Percentiles rank a stretch among this genome's conserved stretches.
Evolutionary conservation across 2,797 vertebrate genomes (phyloP).

Genomic region (Eulemur mongoz): DNA sequence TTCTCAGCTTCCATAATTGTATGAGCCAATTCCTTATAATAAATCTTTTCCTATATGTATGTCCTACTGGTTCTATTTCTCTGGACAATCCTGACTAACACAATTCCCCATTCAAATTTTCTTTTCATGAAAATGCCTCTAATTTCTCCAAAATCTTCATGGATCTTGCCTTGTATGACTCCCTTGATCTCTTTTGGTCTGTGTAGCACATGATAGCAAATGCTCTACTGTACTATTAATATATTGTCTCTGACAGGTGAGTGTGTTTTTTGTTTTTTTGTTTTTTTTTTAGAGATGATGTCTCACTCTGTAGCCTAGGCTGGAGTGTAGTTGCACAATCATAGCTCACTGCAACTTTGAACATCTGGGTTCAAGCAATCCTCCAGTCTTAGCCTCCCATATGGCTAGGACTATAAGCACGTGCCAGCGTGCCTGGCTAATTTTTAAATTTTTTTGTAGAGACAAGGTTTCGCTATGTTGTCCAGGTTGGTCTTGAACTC

Average conservation of each 20-base stretch:
- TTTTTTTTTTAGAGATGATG: not conserved
- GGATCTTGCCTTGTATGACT: not conserved
- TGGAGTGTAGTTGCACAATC: not conserved
- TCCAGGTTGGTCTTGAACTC: not conserved
- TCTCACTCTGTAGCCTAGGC: not conserved
- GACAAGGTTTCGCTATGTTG: not conserved
- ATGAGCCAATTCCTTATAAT: not conserved
- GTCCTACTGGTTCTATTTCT: not conserved
- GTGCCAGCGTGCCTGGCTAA: not conserved
- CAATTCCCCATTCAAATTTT: not conserved
- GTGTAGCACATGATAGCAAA: not conserved
- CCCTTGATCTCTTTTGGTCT: not conserved
- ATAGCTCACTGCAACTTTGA: not conserved
- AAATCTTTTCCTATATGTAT: not conserved
- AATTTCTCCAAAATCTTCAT: not conserved
- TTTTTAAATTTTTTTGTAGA: not conserved
- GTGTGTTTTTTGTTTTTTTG: not conserved
- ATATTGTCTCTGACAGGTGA: not conserved
- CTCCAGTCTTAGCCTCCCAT: not conserved
- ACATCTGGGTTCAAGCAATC: not conserved
- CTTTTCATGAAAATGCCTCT: constrained; percentile 19
- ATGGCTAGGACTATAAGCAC: not conserved
- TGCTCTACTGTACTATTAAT: not conserved
- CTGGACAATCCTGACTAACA: not conserved
- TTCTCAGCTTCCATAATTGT: not conserved